Conservation (phyloP, 35 echinoderm and acorn worm genomes). For the Acanthaster planci region DNA sequence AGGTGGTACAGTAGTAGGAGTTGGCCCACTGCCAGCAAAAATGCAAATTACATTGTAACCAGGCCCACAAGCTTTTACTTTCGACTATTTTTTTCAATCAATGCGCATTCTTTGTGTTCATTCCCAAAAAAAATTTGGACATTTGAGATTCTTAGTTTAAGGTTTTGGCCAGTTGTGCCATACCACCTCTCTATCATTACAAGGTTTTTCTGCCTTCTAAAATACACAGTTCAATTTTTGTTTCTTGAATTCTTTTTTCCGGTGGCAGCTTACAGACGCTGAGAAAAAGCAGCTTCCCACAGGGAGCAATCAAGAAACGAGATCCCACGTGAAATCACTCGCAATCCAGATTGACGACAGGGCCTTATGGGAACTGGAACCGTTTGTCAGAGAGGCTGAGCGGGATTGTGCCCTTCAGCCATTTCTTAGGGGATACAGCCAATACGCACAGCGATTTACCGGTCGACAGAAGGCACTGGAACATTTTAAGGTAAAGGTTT, state of each 20-base stretch:
- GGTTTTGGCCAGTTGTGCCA: too few relatives aligned
- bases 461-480: not conserved
- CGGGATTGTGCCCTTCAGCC: not conserved
- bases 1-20: not conserved
- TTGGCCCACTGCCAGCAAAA: too few relatives aligned
- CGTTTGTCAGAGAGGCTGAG: not conserved
- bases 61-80: too few relatives aligned
- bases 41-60: too few relatives aligned
- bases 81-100: too few relatives aligned
- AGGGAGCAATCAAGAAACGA: not conserved
- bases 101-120: too few relatives aligned
- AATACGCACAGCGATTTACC: not conserved
- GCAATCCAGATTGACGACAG: slow-evolving; percentile 10
- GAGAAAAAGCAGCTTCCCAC: not conserved
- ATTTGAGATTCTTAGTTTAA: too few relatives aligned
- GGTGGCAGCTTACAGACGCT: not conserved
- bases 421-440: slow-evolving; percentile 4
- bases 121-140: too few relatives aligned
- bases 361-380: slow-evolving; percentile 6
- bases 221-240: too few relatives aligned
- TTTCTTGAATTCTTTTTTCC: not conserved
- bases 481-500: not conserved
- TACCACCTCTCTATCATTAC: too few relatives aligned
- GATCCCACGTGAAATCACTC: not conserved
- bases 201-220: too few relatives aligned